Percentiles rank a stretch among this genome's conserved stretches.
Evolutionary conservation across 2,113 vertebrate genomes (phyloP).

Genomic region (Ptilorrhoa leucosticta): DNA sequence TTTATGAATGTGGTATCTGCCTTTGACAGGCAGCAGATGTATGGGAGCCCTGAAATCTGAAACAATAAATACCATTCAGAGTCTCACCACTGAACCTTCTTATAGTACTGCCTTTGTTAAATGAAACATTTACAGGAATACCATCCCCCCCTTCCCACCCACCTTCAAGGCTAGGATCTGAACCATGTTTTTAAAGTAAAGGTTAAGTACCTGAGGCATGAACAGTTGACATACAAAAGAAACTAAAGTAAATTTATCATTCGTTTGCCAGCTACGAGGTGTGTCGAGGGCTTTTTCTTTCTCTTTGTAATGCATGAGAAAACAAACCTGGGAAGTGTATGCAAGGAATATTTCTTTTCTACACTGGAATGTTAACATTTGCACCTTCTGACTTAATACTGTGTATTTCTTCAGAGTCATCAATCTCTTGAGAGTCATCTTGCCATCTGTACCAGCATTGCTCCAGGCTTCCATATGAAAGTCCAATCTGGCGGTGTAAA

Average conservation of each 20-base stretch:
- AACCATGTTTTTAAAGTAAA: slow-evolving; percentile 74
- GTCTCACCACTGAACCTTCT: slow-evolving; percentile 62
- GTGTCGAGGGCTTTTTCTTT: slow-evolving; percentile 58
- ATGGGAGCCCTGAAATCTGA: slow-evolving; percentile 78
- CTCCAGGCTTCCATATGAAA: slow-evolving; percentile 78
- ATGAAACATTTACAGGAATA: slow-evolving; percentile 83
- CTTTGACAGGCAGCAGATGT: slow-evolving; percentile 91
- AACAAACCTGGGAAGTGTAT: slow-evolving; percentile 64
- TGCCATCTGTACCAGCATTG: slow-evolving; percentile 73
- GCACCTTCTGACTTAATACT: slow-evolving; percentile 77
- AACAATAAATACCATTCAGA: slow-evolving; percentile 92
- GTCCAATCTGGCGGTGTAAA: slow-evolving; percentile 77
- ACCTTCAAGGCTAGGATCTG: slow-evolving; percentile 57
- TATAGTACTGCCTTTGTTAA: slow-evolving; percentile 83
- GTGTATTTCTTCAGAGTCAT: slow-evolving; percentile 75
- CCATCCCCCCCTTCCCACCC: slow-evolving; percentile 37
- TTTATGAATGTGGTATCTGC: slow-evolving; percentile 85
- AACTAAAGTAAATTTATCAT: slow-evolving; percentile 69
- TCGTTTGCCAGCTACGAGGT: slow-evolving; percentile 55
- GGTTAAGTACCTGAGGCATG: slow-evolving; percentile 74
- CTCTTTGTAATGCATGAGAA: slow-evolving; percentile 63
- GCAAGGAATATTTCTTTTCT: slow-evolving; percentile 71
- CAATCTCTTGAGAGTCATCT: slow-evolving; percentile 75
- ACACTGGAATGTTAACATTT: slow-evolving; percentile 74
- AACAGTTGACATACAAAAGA: slow-evolving; percentile 72